Conservation (phyloP, 2,113 vertebrate species). For the Nyctereutes procyonoides region DNA sequence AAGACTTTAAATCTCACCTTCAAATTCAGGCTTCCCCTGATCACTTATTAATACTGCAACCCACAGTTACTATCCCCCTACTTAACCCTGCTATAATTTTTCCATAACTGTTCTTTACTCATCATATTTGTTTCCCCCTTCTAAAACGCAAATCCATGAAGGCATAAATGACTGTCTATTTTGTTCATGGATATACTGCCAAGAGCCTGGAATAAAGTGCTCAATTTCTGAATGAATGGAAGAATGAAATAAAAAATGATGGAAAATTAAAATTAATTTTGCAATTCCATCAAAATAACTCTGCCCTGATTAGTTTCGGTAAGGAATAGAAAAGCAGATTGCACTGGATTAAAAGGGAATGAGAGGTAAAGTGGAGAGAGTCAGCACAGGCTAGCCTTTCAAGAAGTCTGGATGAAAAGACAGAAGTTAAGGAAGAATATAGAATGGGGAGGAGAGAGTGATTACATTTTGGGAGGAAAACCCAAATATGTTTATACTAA, state of each 20-base stretch:
- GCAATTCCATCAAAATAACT: background rate
- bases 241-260: slow-evolving; percentile 25
- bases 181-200: background rate
- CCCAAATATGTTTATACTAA: background rate
- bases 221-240: slow-evolving; percentile 40
- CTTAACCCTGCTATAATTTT: background rate
- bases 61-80: background rate
- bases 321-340: background rate
- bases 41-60: background rate
- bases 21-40: slow-evolving; percentile 38
- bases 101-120: background rate
- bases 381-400: background rate
- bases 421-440: background rate
- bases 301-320: background rate
- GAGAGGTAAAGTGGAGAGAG: background rate
- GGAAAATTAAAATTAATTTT: background rate
- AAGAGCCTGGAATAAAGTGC: slow-evolving; percentile 35
- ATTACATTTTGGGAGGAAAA: background rate
- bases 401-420: background rate
- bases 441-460: background rate
- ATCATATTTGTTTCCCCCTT: background rate
- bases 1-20: slow-evolving; percentile 42
- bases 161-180: background rate
- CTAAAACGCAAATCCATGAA: slow-evolving; percentile 31
- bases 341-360: background rate